A percentile compares a stretch with the other conserved stretches of the same genome.
Evolutionary conservation across 2,888 invertebrate species (phyloP).

Genomic region (Dynastes maya): DNA sequence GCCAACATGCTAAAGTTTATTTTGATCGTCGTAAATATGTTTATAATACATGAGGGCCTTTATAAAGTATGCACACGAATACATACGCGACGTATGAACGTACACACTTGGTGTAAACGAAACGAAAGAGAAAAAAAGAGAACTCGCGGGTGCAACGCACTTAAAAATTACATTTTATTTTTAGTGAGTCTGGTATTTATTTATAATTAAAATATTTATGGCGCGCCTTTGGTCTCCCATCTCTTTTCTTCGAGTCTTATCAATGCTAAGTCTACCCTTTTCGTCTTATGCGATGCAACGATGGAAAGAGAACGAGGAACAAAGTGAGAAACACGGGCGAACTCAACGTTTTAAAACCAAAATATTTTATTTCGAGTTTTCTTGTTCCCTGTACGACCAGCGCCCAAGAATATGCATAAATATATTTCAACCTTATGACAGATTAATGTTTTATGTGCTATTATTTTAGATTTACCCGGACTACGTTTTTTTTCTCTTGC

Average conservation of each 20-base stretch:
- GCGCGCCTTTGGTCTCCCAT: slow-evolving; percentile 3
- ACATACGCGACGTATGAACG: slow-evolving; percentile 33
- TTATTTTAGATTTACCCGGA: slow-evolving; percentile 56
- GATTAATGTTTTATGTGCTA: slow-evolving; percentile 56
- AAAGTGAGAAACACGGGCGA: neutral
- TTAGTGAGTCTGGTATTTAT: slow-evolving; percentile 68
- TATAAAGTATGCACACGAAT: slow-evolving; percentile 14
- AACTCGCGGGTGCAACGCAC: slow-evolving; percentile 57
- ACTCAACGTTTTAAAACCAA: slow-evolving; percentile 31
- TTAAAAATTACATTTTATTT: slow-evolving; percentile 66
- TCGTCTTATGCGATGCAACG: neutral
- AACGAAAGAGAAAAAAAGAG: slow-evolving; percentile 21
- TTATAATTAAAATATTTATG: slow-evolving; percentile 64
- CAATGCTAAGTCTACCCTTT: slow-evolving; percentile 37
- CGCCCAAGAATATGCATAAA: slow-evolving; percentile 39
- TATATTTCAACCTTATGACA: slow-evolving; percentile 55
- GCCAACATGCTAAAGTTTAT: slow-evolving; percentile 47
- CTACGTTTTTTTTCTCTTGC: slow-evolving; percentile 3
- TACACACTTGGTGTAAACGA: neutral
- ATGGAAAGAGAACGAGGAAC: neutral
- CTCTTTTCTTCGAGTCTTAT: neutral
- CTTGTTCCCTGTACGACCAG: slow-evolving; percentile 29
- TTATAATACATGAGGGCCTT: slow-evolving; percentile 51
- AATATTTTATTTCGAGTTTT: slow-evolving; percentile 47
- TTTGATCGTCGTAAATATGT: slow-evolving; percentile 53